phyloP scores from a whole-genome alignment of 2,888 invertebrate genomes.

The Drosophila paucipuncta region DNA sequence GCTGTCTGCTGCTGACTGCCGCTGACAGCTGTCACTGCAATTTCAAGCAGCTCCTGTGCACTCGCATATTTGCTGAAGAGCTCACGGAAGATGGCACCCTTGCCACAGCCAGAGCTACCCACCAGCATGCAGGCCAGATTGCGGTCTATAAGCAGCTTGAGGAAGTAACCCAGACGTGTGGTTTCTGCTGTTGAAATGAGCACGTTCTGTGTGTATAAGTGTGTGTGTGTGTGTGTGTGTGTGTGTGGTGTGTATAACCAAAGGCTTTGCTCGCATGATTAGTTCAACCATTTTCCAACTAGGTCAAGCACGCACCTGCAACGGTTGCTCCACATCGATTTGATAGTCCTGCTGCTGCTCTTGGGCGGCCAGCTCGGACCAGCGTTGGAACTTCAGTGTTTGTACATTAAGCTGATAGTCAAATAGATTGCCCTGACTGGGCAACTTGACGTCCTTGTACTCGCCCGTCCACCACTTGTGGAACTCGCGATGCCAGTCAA shows the following conservation, averaged over 20 bases:
- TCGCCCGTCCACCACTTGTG: slow-evolving; percentile 98
- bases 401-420: slow-evolving; percentile 95
- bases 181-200: slow-evolving; percentile 96
- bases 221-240: background rate
- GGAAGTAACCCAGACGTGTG: slow-evolving; percentile 93
- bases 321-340: slow-evolving; percentile 92
- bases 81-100: slow-evolving; percentile 95
- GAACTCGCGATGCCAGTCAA: slow-evolving; percentile 97
- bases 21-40: slow-evolving; percentile 88
- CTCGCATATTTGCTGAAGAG: slow-evolving; percentile 84
- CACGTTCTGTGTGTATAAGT: slow-evolving; percentile 87
- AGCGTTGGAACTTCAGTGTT: slow-evolving; percentile 93
- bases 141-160: slow-evolving; percentile 92
- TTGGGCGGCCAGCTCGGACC: slow-evolving; percentile 90
- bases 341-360: slow-evolving; percentile 87
- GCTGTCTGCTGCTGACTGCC: slow-evolving; percentile 84
- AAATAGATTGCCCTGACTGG: slow-evolving; percentile 92
- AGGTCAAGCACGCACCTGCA: slow-evolving; percentile 88
- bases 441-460: slow-evolving; percentile 96
- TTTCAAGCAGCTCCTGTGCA: slow-evolving; percentile 85
- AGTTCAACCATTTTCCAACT: slow-evolving; percentile 45
- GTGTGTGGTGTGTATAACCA: slow-evolving; percentile 22
- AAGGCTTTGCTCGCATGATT: slow-evolving; percentile 53
- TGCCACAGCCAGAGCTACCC: slow-evolving; percentile 95
- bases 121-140: slow-evolving; percentile 96